Conservation (phyloP, 2,797 vertebrate species). For the Oreochromis grahami region DNA sequence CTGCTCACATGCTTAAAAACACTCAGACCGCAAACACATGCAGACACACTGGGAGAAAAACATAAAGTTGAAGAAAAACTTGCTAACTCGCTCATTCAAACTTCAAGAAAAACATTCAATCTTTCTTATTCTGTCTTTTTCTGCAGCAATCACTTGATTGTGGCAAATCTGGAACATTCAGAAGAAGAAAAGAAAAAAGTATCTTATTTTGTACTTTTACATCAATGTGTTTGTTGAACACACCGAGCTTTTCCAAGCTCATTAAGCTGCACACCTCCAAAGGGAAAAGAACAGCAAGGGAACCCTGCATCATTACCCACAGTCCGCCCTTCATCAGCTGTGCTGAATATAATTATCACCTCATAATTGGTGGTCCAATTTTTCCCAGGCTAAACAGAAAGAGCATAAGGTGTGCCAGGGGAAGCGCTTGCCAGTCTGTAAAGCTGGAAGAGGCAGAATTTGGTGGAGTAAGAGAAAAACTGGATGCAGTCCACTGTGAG, state of each 20-base stretch:
- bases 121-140: neutral
- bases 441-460: slow-evolving; percentile 12
- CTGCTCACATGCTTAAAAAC: slow-evolving; percentile 9
- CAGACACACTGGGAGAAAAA: slow-evolving; percentile 18
- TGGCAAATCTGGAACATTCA: neutral
- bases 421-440: slow-evolving; percentile 33
- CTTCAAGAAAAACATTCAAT: neutral
- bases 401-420: slow-evolving; percentile 30
- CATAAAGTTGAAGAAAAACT: neutral
- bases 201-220: neutral
- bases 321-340: slow-evolving; percentile 29
- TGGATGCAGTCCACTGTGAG: slow-evolving; percentile 45
- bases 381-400: slow-evolving; percentile 38
- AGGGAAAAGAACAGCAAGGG: neutral
- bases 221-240: neutral
- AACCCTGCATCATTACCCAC: neutral
- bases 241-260: neutral
- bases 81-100: slow-evolving; percentile 3
- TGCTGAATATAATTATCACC: slow-evolving; percentile 52
- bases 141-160: neutral
- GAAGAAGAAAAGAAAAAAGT: neutral
- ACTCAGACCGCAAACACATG: slow-evolving; percentile 24
- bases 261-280: slow-evolving; percentile 16
- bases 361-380: slow-evolving; percentile 42
- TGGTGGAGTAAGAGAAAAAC: slow-evolving; percentile 24